phyloP scores from a whole-genome alignment of 2,888 invertebrate species.

The Pollenia amentaria region DNA sequence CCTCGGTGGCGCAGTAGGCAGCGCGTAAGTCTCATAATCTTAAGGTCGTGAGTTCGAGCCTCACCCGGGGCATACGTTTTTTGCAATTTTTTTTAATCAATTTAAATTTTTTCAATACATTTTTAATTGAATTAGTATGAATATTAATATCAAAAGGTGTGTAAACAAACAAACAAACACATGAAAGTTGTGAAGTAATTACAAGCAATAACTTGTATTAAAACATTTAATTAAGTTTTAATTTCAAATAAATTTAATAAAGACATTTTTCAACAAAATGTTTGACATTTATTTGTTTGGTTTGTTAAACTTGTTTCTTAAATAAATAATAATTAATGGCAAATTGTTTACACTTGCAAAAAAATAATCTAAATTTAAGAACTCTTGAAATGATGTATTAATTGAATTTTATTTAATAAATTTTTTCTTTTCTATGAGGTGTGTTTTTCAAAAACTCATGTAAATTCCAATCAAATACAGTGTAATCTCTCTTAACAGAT shows the following conservation, averaged over 20 bases:
- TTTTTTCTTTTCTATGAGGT: conserved; percentile 17
- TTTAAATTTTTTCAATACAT: not conserved
- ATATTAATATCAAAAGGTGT: not conserved
- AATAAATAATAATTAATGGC: conserved; percentile 45
- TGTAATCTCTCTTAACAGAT: too few species aligned
- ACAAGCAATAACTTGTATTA: not conserved
- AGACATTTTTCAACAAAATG: not conserved
- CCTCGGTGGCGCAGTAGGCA: conserved; percentile 83
- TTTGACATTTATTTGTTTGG: not conserved
- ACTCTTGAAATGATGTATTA: conserved; percentile 59
- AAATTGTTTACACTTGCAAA: conserved; percentile 22
- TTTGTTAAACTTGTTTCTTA: conserved; percentile 9
- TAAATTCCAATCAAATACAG: not conserved
- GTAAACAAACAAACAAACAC: not conserved
- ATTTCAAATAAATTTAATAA: conserved; percentile 19
- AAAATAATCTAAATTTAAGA: conserved; percentile 48
- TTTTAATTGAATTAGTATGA: not conserved
- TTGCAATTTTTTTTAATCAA: conserved; percentile 56
- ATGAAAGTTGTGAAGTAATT: not conserved
- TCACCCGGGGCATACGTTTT: conserved; percentile 80
- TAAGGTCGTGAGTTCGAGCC: conserved; percentile 83
- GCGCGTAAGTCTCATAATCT: conserved; percentile 83
- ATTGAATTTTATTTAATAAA: conserved; percentile 36
- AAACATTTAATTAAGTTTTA: conserved; percentile 13
- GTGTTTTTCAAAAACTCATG: not conserved